Conservation (phyloP, 2,888 invertebrate species). For the Ptilodon capucinus region DNA sequence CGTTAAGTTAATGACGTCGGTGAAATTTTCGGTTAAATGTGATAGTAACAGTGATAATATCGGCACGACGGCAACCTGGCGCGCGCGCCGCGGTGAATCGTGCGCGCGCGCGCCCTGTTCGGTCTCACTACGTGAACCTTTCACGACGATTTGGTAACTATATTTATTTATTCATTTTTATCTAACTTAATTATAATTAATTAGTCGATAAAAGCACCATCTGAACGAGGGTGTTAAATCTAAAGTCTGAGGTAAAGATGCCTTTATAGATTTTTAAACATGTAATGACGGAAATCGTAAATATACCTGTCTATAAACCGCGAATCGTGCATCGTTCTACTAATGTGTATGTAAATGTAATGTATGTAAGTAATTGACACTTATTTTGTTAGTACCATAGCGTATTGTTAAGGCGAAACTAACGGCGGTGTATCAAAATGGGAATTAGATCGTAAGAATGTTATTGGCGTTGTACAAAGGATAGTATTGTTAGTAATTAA, state of each 20-base stretch:
- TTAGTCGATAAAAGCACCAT: conserved; percentile 74
- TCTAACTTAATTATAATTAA: conserved; percentile 73
- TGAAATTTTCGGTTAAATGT: conserved; percentile 79
- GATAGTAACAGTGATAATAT: conserved; percentile 74
- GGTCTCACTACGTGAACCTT: conserved; percentile 50
- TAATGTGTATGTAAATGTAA: conserved; percentile 69
- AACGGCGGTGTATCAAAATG: conserved; percentile 74
- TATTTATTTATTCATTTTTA: conserved; percentile 75
- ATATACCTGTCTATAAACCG: conserved; percentile 57
- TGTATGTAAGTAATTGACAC: conserved; percentile 76
- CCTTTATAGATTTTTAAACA: conserved; percentile 81
- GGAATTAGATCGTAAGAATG: conserved; percentile 71
- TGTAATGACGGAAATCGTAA: conserved; percentile 69
- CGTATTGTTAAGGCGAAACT: conserved; percentile 67
- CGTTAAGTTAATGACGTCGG: conserved; percentile 61
- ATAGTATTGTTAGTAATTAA: conserved; percentile 77
- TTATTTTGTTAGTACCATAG: conserved; percentile 78
- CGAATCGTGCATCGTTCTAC: conserved; percentile 75
- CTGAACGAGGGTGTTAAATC: conserved; percentile 77
- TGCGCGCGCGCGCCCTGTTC: conserved; percentile 22
- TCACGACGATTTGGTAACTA: conserved; percentile 67
- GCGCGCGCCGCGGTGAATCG: conserved; percentile 7
- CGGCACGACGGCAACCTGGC: conserved; percentile 26
- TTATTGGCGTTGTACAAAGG: conserved; percentile 81
- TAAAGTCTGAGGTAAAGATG: conserved; percentile 83